Evolutionary conservation across 1,140 invertebrate genomes (phyloP).

Genomic region (Drosophila albomicans): DNA sequence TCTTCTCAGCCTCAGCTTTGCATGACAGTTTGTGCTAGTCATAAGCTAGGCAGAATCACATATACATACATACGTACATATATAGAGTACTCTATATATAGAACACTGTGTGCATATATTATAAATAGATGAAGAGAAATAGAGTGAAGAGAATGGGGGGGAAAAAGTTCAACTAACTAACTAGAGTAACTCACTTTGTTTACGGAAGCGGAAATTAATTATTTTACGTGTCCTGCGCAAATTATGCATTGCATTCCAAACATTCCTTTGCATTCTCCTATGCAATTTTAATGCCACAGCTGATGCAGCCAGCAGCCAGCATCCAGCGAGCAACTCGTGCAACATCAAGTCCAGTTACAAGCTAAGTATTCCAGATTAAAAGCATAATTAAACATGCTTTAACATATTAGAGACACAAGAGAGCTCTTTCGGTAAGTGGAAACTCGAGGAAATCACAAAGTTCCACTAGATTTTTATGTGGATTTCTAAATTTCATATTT

Average conservation of each 20-base stretch:
- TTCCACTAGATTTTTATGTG: too few relatives aligned
- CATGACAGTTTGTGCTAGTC: constrained; percentile 19
- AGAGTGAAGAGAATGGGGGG: not conserved
- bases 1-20: not conserved
- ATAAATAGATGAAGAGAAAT: not conserved
- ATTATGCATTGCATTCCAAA: constrained; percentile 62
- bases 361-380: constrained; percentile 6
- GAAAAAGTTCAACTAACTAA: constrained; percentile 41
- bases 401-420: not conserved
- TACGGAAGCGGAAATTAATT: constrained; percentile 77
- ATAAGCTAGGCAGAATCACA: constrained; percentile 7
- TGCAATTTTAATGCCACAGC: constrained; percentile 23
- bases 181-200: constrained; percentile 56
- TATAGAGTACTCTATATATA: not conserved
- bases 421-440: too few relatives aligned
- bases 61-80: not conserved
- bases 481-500: too few relatives aligned
- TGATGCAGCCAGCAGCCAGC: constrained; percentile 3
- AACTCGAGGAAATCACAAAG: too few relatives aligned
- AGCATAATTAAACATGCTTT: constrained; percentile 3
- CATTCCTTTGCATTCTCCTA: constrained; percentile 12
- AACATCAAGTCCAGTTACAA: not conserved
- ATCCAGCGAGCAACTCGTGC: too few relatives aligned
- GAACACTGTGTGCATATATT: not conserved
- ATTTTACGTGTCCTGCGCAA: constrained; percentile 71